These are phyloP conservation scores for Psittacus erithacus DNA, from an alignment of 2,113 vertebrate species.

Conservation along the genomic window DNA sequence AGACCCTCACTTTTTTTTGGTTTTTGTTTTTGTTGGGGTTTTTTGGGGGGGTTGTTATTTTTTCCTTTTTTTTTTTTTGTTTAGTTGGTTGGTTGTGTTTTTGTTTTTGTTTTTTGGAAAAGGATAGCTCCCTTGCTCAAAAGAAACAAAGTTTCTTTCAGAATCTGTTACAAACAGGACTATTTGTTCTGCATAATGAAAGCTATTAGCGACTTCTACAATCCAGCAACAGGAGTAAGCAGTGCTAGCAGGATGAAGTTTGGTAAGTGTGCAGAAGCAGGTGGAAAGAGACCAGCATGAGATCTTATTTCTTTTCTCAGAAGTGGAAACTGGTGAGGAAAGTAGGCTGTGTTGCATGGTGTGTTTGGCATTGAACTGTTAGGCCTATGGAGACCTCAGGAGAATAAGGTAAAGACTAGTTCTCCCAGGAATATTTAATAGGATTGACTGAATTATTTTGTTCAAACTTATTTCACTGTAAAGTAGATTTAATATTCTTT, in stretches of 20 bases:
- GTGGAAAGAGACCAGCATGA: not conserved
- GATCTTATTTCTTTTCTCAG: not conserved
- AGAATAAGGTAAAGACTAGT: not conserved
- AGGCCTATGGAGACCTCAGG: not conserved
- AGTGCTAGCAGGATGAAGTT: not conserved
- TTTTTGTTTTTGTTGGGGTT: too few species aligned
- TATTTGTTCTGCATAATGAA: not conserved
- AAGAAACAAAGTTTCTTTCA: not conserved
- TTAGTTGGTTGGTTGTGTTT: too few species aligned
- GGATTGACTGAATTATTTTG: not conserved
- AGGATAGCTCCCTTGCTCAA: not conserved
- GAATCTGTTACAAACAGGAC: not conserved
- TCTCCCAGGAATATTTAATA: not conserved
- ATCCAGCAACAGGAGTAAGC: not conserved
- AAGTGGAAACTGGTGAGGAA: not conserved
- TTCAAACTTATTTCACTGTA: not conserved
- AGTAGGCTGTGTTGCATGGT: not conserved
- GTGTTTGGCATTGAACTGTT: not conserved
- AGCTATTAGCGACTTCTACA: not conserved
- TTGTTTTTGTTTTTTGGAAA: not conserved
- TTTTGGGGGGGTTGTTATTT: too few species aligned
- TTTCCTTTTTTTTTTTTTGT: too few species aligned
- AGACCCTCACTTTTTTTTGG: not conserved
- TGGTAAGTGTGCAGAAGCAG: not conserved
- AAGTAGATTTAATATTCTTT: not conserved